Base-by-base conservation (phyloP, 2,888 invertebrate species). In the Hetaerina titia region DNA sequence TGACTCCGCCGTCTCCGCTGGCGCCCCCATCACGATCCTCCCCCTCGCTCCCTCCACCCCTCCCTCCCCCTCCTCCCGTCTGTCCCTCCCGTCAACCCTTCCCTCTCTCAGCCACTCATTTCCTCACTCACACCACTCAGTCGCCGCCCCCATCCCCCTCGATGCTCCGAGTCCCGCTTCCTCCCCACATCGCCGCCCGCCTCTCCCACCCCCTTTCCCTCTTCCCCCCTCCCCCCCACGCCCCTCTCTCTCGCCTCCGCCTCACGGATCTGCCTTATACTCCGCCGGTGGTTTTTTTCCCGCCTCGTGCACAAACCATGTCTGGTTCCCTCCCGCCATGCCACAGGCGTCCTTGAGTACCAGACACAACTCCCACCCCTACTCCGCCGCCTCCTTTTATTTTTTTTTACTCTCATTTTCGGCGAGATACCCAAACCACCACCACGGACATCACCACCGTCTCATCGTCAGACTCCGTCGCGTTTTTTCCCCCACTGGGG, bases 301-400 rank as follows among this genome's bases (percentile, higher is more conserved):
- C 89, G 89, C 89, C 89, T 89, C 58, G 56, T 58, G 89, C 57
- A 89, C 89, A 89, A 89, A 58, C 89, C 89, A 89, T 89, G 89
- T 89, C 89, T 89, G 89, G 89, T 58, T 89, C 89, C 69, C 92
- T 92, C 92, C 92, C 92, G 92, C 92, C 92, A 69, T 74, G 90
- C 90, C 90, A 90, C 90, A 60, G 25, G 92, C 92, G 92, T 69
- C 92, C 92, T 92, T 92, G 64, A 92, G 74, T 92, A 69, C 92
- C 92, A 92, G 92, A 92, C 92, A 92, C 92, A 64, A 56, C 69
- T 92, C 92, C 58, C 57, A 19, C 89, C 89, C 31, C 7, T 22
- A 9, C 56, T 56, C 88, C 56, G 5, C 89, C 45, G 17, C 22
- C 58, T 19, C 17, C 56, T 64, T 69, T 58, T 92, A 69, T 69